Evolutionary conservation across 2,797 vertebrate species (phyloP).

Genomic region (Clarias fuscus): DNA sequence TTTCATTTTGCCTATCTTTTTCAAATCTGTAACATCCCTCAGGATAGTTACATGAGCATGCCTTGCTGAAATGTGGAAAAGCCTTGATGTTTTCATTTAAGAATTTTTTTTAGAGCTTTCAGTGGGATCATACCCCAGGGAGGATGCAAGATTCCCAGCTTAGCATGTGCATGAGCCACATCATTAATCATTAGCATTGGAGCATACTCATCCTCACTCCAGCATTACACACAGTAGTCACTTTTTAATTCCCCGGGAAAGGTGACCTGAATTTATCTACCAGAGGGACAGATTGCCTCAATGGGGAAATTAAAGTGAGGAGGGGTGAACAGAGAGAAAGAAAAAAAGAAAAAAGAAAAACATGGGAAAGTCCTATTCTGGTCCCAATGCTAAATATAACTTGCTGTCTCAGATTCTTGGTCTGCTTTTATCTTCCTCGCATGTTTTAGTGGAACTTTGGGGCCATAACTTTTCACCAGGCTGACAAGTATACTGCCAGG

Average conservation of each 20-base stretch:
- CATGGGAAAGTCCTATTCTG: conserved; percentile 51
- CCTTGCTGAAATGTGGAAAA: conserved; percentile 55
- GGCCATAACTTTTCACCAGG: conserved; percentile 45
- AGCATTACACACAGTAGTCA: conserved; percentile 49
- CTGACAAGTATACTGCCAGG: conserved; percentile 43
- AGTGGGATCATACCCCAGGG: conserved; percentile 47
- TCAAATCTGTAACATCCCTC: conserved; percentile 49
- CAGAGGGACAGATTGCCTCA: conserved; percentile 34
- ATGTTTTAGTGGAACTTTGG: conserved; percentile 47
- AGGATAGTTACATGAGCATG: conserved; percentile 50
- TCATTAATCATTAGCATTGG: conserved; percentile 52
- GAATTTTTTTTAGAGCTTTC: conserved; percentile 46
- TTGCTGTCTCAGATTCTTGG: conserved; percentile 35
- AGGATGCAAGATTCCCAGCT: conserved; percentile 43
- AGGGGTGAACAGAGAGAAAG: not conserved
- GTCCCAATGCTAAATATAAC: conserved; percentile 52
- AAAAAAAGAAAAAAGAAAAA: conserved; percentile 18
- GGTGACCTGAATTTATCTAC: conserved; percentile 34
- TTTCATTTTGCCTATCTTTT: conserved; percentile 53
- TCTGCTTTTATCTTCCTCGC: conserved; percentile 44
- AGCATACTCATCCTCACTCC: conserved; percentile 43
- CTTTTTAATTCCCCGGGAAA: conserved; percentile 41
- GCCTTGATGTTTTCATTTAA: conserved; percentile 55
- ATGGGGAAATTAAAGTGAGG: conserved; percentile 20
- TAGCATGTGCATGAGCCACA: conserved; percentile 40